Percentiles rank a stretch among this genome's conserved stretches.
Evolutionary conservation across 2,113 vertebrate species (phyloP).

Genomic region (Rhea americana): DNA sequence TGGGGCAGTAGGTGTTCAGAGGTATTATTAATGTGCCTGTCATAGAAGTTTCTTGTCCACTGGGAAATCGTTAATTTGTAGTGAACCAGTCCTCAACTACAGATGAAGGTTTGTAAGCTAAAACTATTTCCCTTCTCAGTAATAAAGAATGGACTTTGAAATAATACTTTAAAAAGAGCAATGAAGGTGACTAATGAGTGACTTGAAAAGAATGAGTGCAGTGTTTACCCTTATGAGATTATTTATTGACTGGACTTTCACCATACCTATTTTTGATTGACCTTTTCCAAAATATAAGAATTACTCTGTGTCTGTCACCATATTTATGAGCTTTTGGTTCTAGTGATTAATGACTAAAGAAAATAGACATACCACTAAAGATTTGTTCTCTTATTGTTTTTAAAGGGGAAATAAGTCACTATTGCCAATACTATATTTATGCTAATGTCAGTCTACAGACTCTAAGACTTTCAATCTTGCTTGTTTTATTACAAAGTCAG

Average conservation of each 20-base stretch:
- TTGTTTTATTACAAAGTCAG: not conserved
- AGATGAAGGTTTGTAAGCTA: not conserved
- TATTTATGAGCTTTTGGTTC: conserved; percentile 35
- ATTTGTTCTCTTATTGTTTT: conserved; percentile 10
- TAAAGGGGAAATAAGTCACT: not conserved
- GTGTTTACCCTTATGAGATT: conserved; percentile 56
- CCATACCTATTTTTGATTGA: conserved; percentile 57
- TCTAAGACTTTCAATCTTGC: not conserved
- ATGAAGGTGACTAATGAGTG: conserved; percentile 56
- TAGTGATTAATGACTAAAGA: conserved; percentile 39
- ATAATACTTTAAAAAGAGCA: conserved; percentile 14
- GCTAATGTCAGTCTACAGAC: not conserved
- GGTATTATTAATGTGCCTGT: conserved; percentile 47
- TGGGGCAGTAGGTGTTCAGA: not conserved
- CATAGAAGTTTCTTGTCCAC: not conserved
- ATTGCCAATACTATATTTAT: not conserved
- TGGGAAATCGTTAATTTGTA: conserved; percentile 36
- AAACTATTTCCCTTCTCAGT: conserved; percentile 3
- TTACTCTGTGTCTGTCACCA: conserved; percentile 29
- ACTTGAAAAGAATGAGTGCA: conserved; percentile 41
- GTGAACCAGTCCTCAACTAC: not conserved
- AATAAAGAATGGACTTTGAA: conserved; percentile 35
- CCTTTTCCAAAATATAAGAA: conserved; percentile 56
- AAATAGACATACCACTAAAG: not conserved
- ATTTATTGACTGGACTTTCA: conserved; percentile 64